These are phyloP conservation scores for Palythoa caribaeorum DNA, from an alignment of 92 coral and sea anemone species.

Conservation along the genomic window DNA sequence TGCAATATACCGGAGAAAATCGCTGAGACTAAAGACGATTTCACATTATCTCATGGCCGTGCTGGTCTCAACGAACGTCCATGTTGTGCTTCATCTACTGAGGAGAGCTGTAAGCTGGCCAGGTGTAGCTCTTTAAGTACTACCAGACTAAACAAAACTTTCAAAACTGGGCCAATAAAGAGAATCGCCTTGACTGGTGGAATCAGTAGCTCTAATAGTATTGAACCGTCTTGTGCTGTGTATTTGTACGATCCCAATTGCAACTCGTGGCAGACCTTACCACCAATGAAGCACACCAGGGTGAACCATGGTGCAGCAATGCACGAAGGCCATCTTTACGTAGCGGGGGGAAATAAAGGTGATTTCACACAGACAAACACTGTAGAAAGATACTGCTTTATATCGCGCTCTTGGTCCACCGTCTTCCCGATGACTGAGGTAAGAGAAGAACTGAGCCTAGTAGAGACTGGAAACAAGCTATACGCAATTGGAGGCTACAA, in stretches of 20 bases:
- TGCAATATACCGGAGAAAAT: not conserved
- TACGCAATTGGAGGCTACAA: constrained; percentile 68
- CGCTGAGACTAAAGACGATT: not conserved
- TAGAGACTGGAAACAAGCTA: constrained; percentile 25
- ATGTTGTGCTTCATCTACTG: not conserved
- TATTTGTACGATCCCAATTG: constrained; percentile 9
- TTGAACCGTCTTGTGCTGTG: constrained; percentile 9
- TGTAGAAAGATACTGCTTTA: constrained; percentile 50
- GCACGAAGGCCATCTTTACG: constrained; percentile 21
- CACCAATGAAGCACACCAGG: constrained; percentile 17
- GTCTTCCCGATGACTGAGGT: constrained; percentile 61
- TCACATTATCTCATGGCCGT: not conserved
- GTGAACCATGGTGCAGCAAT: constrained; percentile 11
- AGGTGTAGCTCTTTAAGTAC: not conserved
- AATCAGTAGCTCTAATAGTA: constrained; percentile 14
- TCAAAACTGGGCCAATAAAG: not conserved
- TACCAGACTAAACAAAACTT: not conserved
- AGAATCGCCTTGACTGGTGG: constrained; percentile 17
- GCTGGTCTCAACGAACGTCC: not conserved
- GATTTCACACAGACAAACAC: constrained; percentile 52
- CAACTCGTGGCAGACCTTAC: constrained; percentile 26
- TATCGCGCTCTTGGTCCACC: constrained; percentile 46
- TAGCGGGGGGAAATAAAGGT: constrained; percentile 33
- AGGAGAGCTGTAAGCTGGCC: not conserved
- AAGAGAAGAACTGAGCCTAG: constrained; percentile 60